Percentiles rank a stretch among this genome's conserved stretches.
Evolutionary conservation across 2,797 vertebrate species (phyloP).

Genomic region (Sus cebifrons): DNA sequence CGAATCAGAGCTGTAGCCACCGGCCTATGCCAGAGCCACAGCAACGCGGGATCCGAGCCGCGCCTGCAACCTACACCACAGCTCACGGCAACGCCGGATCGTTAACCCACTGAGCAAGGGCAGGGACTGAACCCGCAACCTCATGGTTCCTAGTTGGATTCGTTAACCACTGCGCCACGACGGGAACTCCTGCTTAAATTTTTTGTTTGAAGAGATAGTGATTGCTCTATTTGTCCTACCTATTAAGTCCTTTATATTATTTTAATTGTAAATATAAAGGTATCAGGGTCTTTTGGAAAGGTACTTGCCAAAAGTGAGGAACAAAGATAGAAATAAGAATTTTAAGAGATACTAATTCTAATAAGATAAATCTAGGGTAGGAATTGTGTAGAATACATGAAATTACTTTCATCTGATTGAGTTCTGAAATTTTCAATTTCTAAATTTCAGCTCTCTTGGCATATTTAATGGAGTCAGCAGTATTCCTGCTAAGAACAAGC

Average conservation of each 20-base stretch:
- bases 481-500: background rate
- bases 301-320: background rate
- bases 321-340: background rate
- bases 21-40: too few relatives aligned
- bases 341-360: background rate
- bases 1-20: too few relatives aligned
- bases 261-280: conserved; percentile 29
- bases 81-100: too few relatives aligned
- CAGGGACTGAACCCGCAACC: too few relatives aligned
- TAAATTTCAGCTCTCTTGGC: conserved; percentile 2
- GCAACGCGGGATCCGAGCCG: too few relatives aligned
- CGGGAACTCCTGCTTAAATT: background rate
- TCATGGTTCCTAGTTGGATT: too few relatives aligned
- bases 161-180: too few relatives aligned
- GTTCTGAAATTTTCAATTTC: conserved; percentile 30
- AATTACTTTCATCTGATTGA: background rate
- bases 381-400: background rate
- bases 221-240: background rate
- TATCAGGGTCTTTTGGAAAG: conserved; percentile 37
- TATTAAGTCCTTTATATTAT: conserved; percentile 5
- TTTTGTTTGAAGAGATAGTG: conserved; percentile 13
- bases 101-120: too few relatives aligned
- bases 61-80: too few relatives aligned
- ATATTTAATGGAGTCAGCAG: background rate
- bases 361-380: conserved; percentile 23